Evolutionary conservation across 2,888 invertebrate genomes (phyloP), one percentile per base, ranked within the genome.

Genomic region (Lasius platythorax): DNA sequence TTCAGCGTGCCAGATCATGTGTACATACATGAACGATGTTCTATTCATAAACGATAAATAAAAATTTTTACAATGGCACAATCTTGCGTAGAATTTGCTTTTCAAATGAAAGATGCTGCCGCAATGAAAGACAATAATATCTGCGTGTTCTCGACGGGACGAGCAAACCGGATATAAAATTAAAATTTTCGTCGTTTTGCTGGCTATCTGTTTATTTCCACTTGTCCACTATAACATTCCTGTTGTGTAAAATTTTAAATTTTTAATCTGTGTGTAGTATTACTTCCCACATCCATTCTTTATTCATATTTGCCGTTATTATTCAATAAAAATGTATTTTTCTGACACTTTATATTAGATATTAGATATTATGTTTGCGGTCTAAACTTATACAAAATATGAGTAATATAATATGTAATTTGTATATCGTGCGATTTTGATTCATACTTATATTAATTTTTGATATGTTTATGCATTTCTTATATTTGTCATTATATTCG

Each of bases 41-140:
- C 15, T 61, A 61, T 61, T 18, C 12, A 12, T 23, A 23, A 23
- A 23, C 23, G 23, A 30, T 30, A 15, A 74, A 75, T 75, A 75
- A 64, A 33, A 46, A 75, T 46, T 15, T 75, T 75, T 37, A 8
- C 66, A 66, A 30, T 28, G 28, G 18, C 37, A 28, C 2, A 30
- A 2, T 75, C 15, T 63, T 30, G 9, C n/a, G 64, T 43, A 75
- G 12, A 64, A 66, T 64, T 75, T 66, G n/a, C 11, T 46, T 66
- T 64, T 30, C 5, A 64, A 64, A 75, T 64, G 43, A 64, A 75
- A 30, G n/a, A 15, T 43, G 40, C 15, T 23, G n/a, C n/a, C n/a
- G n/a, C 9, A 23, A 23, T 8, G 53, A 30, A 15, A 61, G 8
- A 18, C 12, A 1, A 73, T 75, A 46, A 43, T 66, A 64, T 33